Conservation (phyloP, 1,140 invertebrate species). For the Brachionus rotundiformis region DNA sequence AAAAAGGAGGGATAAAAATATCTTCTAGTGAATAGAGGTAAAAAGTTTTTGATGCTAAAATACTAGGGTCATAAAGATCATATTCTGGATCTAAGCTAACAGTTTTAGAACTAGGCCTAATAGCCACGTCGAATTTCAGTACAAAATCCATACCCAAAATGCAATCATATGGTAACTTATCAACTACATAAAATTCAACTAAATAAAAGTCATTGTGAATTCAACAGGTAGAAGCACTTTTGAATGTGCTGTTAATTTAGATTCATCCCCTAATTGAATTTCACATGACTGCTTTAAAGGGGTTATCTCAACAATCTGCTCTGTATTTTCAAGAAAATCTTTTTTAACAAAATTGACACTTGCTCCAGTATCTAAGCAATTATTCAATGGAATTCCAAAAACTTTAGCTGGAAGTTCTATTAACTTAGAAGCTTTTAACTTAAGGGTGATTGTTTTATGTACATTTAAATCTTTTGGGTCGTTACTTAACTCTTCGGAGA, state of each 20-base stretch:
- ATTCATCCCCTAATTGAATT: conserved; percentile 10
- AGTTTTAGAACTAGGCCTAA: neutral
- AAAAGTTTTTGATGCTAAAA: neutral
- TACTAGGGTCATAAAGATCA: conserved; percentile 7
- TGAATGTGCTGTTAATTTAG: neutral
- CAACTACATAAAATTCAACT: conserved; percentile 15
- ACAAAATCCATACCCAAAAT: conserved; percentile 24
- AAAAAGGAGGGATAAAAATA: conserved; percentile 21
- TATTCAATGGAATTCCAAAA: neutral
- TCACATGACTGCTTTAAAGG: neutral
- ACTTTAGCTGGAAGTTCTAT: neutral
- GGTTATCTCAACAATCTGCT: neutral
- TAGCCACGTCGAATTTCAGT: conserved; percentile 33
- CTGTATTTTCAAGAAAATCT: neutral
- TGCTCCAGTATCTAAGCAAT: conserved; percentile 7
- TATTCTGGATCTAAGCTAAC: conserved; percentile 20
- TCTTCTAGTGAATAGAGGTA: neutral
- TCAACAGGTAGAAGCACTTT: neutral
- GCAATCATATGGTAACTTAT: neutral
- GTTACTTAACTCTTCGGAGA: neutral
- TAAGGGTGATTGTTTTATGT: neutral
- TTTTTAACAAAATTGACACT: neutral
- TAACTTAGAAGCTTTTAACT: neutral
- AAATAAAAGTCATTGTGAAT: conserved; percentile 7
- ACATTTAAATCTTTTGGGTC: neutral